Evolutionary conservation across 2,888 invertebrate species (phyloP).

Genomic region (Lepidochrysops patricia): DNA sequence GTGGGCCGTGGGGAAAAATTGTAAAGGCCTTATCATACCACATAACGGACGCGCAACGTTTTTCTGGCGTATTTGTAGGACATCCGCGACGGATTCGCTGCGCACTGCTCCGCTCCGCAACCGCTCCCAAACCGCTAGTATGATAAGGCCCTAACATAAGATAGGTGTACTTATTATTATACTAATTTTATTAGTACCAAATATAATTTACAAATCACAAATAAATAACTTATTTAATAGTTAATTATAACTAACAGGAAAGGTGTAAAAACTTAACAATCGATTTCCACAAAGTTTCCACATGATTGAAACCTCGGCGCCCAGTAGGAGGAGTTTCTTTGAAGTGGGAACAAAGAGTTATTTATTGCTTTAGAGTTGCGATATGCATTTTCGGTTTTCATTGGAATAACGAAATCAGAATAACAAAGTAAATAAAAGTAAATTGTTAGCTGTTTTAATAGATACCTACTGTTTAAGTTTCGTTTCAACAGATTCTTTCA

Average conservation of each 20-base stretch:
- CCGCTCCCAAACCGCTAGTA: no score
- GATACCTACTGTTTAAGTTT: no score
- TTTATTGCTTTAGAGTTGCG: conserved; percentile 52
- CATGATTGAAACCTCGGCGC: conserved; percentile 50
- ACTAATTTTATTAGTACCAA: background rate
- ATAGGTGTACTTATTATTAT: no score
- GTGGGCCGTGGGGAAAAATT: no score
- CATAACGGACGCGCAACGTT: no score
- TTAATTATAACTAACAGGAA: conserved; percentile 20
- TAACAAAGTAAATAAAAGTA: background rate
- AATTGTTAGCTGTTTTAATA: background rate
- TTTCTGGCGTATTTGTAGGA: no score
- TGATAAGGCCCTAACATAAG: no score
- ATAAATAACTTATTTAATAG: background rate
- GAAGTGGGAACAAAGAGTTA: conserved; percentile 47
- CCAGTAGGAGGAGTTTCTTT: conserved; percentile 41
- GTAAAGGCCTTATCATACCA: no score
- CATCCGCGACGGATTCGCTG: no score
- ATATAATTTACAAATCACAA: background rate
- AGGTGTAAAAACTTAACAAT: conserved; percentile 35
- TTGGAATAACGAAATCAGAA: conserved; percentile 21
- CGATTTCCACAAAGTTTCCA: conserved; percentile 44
- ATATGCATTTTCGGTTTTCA: conserved; percentile 40
- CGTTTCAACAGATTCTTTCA: no score
- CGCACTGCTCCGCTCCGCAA: no score